These are phyloP conservation scores for Caenorhabditis afra DNA, from an alignment of 2,888 invertebrate species.

Conservation along the genomic window DNA sequence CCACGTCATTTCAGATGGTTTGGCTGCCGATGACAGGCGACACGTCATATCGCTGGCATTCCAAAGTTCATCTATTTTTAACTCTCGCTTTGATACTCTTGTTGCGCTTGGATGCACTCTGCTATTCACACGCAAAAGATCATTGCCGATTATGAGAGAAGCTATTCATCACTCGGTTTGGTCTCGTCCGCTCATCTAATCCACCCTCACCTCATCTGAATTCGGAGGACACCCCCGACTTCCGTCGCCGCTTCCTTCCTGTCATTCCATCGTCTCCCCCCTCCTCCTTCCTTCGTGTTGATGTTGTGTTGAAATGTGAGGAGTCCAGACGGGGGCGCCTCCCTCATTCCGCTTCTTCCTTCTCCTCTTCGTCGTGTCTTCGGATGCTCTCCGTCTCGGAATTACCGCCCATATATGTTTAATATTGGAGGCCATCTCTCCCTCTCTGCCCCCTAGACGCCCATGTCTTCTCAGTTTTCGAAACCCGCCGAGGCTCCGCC, in stretches of 20 bases:
- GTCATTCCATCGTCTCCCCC: constrained; percentile 4
- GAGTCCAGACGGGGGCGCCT: constrained; percentile 4
- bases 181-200: constrained; percentile 19
- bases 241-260: constrained; percentile 4
- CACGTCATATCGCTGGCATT: neutral
- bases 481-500: constrained; percentile 14
- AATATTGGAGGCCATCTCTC: constrained; percentile 3
- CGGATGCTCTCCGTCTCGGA: constrained; percentile 4
- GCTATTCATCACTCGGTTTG: constrained; percentile 24
- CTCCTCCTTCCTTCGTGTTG: constrained; percentile 9
- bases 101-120: constrained; percentile 36
- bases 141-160: constrained; percentile 25
- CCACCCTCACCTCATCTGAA: constrained; percentile 8
- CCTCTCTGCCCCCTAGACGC: constrained; percentile 8
- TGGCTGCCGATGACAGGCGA: neutral
- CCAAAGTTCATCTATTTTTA: neutral
- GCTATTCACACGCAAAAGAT: constrained; percentile 26
- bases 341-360: too few species aligned
- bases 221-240: constrained; percentile 15
- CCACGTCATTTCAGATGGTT: neutral
- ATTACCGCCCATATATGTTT: constrained; percentile 16
- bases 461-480: neutral
- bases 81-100: constrained; percentile 13
- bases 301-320: constrained; percentile 32
- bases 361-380: neutral